Percentiles rank a stretch among this genome's conserved stretches.
These are phyloP conservation scores for Myripristis jacobus DNA, from an alignment of 2,797 vertebrate species.

Conservation along the genomic window DNA sequence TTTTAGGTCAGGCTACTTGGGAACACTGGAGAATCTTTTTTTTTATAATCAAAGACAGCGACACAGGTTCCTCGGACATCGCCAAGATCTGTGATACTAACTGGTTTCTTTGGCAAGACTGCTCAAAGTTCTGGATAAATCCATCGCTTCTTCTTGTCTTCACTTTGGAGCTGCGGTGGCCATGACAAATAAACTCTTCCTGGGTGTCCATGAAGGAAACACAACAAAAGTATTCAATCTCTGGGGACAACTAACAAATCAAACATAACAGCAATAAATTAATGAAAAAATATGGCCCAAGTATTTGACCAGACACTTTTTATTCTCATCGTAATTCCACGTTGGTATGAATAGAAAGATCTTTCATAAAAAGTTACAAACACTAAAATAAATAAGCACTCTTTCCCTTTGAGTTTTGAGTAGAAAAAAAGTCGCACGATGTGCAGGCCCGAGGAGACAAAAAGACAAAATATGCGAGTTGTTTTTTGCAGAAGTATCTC, in stretches of 20 bases:
- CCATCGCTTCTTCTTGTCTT: neutral
- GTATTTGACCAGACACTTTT: slow-evolving; percentile 39
- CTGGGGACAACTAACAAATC: slow-evolving; percentile 31
- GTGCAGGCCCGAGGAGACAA: slow-evolving; percentile 73
- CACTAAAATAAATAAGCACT: slow-evolving; percentile 97
- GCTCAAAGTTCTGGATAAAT: slow-evolving; percentile 10
- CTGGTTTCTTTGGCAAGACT: slow-evolving; percentile 27
- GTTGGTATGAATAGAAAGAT: slow-evolving; percentile 91
- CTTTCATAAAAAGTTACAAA: slow-evolving; percentile 98
- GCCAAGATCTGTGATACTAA: slow-evolving; percentile 21
- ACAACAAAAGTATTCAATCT: slow-evolving; percentile 29
- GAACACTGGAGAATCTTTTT: slow-evolving; percentile 28
- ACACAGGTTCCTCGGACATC: slow-evolving; percentile 29
- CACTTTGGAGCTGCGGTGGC: slow-evolving; percentile 13
- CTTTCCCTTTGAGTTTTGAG: slow-evolving; percentile 88
- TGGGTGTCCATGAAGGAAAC: slow-evolving; percentile 14
- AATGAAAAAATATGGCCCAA: slow-evolving; percentile 68
- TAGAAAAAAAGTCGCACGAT: slow-evolving; percentile 90
- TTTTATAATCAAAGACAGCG: slow-evolving; percentile 26
- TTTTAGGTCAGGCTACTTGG: slow-evolving; percentile 15
- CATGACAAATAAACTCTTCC: slow-evolving; percentile 18
- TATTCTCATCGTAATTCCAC: slow-evolving; percentile 63
- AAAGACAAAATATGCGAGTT: slow-evolving; percentile 13
- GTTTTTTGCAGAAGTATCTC: slow-evolving; percentile 46
- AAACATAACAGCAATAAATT: slow-evolving; percentile 71